phyloP scores from a whole-genome alignment of 2,888 invertebrate genomes.

The Drosophila setosimentum region DNA sequence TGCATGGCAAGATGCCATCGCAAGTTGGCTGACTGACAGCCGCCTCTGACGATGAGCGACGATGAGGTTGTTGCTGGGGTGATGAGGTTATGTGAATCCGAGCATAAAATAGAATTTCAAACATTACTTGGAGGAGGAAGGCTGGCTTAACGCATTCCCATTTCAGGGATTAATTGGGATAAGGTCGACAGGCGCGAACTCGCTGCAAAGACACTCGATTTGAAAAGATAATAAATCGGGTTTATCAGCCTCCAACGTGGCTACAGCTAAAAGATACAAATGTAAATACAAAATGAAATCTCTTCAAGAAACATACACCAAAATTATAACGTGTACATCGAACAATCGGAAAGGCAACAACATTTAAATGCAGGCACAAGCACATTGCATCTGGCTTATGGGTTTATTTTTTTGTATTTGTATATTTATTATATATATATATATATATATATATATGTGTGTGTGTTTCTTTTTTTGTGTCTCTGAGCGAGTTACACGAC shows the following conservation, averaged over 20 bases:
- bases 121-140: neutral
- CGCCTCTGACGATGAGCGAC: slow-evolving; percentile 6
- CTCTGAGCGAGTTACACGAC: slow-evolving; percentile 59
- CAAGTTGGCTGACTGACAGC: slow-evolving; percentile 48
- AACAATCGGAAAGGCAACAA: slow-evolving; percentile 14
- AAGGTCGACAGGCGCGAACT: slow-evolving; percentile 23
- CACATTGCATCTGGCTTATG: slow-evolving; percentile 39
- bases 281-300: slow-evolving; percentile 2
- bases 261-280: slow-evolving; percentile 4
- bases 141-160: slow-evolving; percentile 46
- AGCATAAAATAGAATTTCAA: slow-evolving; percentile 68
- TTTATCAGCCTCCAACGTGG: slow-evolving; percentile 37
- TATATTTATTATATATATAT: neutral
- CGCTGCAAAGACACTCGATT: slow-evolving; percentile 7
- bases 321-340: slow-evolving; percentile 7
- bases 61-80: slow-evolving; percentile 2
- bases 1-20: slow-evolving; percentile 79
- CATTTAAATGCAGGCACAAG: slow-evolving; percentile 8
- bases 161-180: slow-evolving; percentile 66
- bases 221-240: slow-evolving; percentile 39
- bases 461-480: slow-evolving; percentile 1
- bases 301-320: slow-evolving; percentile 15
- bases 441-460: neutral
- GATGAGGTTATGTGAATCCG: slow-evolving; percentile 6
- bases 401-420: slow-evolving; percentile 8